Evolutionary conservation across 2,888 invertebrate genomes (phyloP), one percentile per base, ranked within the genome.

Genomic region (Drosophila monieri): DNA sequence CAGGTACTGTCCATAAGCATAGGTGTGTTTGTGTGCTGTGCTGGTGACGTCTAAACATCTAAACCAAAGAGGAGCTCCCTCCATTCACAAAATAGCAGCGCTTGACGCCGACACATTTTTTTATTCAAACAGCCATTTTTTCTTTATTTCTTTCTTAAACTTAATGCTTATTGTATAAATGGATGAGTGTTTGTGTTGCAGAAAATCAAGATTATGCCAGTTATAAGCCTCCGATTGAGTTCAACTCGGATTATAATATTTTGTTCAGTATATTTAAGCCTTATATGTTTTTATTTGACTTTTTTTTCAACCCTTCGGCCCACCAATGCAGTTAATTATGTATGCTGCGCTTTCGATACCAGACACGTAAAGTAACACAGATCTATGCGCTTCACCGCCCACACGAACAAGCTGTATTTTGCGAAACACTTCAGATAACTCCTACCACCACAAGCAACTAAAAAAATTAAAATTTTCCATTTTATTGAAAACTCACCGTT

Each of bases 1-100:
- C 35, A 14, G 39, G 32, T 14, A 41, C 21, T 23, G 10, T 12
- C 44, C 6, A 37, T 12, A 25, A 6, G 14, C 6, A 37, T n/a
- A 14, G 43, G 54, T 43, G 14, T 51, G 32, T 60, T 25, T 25
- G n/a, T 35, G 25, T n/a, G 2, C 56, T 71, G 62, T n/a, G 2
- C 56, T 71, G 62, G 56, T 85, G 78, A 85, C 80, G 74, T 81
- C 62, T 62, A 54, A 84, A 79, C 74, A 77, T 78, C 79, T 35
- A 5, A 1, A 35, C 8, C n/a, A 30, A 14, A 18, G 8, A 37
- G 35, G 14, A 23, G 41, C 5, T 4, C 4, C 21, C 43, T 58
- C 47, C 41, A 68, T 68, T 48, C 43, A 39, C 30, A 25, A 58
- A 39, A 30, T 48, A 9, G 21, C n/a, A n/a, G n/a, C 25, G 41